A percentile compares a stretch with the other conserved stretches of the same genome.
Conservation (phyloP, 1,140 invertebrate genomes). For the Drosophila kikkawai region DNA sequence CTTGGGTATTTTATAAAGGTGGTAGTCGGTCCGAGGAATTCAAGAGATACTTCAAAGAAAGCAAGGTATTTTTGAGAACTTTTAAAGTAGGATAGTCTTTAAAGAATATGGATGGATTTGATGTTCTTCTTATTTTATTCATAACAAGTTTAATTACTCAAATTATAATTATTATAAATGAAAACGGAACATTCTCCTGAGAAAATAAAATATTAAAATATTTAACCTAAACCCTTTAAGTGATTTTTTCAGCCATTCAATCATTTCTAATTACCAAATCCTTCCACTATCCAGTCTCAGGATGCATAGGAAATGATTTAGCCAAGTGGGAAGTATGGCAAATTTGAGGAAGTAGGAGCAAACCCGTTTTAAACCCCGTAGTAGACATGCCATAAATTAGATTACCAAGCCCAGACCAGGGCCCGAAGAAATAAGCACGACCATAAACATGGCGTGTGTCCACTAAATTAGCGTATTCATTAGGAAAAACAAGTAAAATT, state of each 20-base stretch:
- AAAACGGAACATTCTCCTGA: background rate
- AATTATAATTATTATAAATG: background rate
- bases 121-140: background rate
- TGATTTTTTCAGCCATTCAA: background rate
- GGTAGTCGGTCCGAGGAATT: background rate
- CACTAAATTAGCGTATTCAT: conserved; percentile 79
- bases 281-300: background rate
- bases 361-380: background rate
- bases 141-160: too few species aligned
- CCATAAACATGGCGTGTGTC: conserved; percentile 60
- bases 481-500: conserved; percentile 75
- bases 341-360: conserved; percentile 6
- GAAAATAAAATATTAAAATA: background rate
- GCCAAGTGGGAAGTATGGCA: conserved; percentile 9
- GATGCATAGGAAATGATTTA: conserved; percentile 5
- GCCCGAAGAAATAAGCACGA: conserved; percentile 3
- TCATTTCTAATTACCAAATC: background rate
- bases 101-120: background rate
- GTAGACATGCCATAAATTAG: conserved; percentile 26
- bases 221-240: background rate
- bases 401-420: conserved; percentile 21
- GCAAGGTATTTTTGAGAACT: background rate
- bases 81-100: background rate
- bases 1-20: conserved; percentile 1
- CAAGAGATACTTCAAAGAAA: background rate